Conservation (phyloP, 2,113 vertebrate genomes). For the Mus pahari region DNA sequence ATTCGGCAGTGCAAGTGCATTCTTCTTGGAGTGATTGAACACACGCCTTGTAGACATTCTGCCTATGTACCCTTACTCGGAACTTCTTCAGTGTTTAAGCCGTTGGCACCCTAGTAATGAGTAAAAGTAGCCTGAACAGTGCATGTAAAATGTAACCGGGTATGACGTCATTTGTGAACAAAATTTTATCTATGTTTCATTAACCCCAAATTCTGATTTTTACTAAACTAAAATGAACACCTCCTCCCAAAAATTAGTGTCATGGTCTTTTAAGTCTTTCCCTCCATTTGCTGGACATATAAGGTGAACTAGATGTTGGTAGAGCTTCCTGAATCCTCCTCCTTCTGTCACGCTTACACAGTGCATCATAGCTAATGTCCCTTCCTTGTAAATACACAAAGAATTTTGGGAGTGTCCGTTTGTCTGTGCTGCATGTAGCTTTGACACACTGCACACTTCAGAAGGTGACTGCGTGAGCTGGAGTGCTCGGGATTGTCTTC, state of each 20-base stretch:
- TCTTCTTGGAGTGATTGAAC: neutral
- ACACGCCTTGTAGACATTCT: neutral
- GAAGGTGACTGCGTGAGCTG: neutral
- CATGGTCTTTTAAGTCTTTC: conserved; percentile 2
- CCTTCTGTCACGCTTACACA: neutral
- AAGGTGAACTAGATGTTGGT: neutral
- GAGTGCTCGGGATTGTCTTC: neutral
- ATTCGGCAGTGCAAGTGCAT: neutral
- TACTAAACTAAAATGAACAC: neutral
- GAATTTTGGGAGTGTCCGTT: neutral
- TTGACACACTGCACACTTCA: neutral
- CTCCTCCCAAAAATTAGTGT: neutral
- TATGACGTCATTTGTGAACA: conserved; percentile 39
- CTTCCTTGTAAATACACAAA: neutral
- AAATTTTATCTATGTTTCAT: neutral
- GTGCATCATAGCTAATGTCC: neutral
- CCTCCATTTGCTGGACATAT: neutral
- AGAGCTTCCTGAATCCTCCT: neutral
- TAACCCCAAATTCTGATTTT: conserved; percentile 10
- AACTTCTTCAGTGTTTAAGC: neutral
- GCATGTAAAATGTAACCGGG: neutral
- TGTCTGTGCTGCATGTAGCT: neutral
- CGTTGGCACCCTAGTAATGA: neutral
- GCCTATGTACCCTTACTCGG: neutral
- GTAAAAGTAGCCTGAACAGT: neutral